Base-by-base conservation (phyloP, 2,888 invertebrate genomes). In the Tricholauxania praeusta region DNA sequence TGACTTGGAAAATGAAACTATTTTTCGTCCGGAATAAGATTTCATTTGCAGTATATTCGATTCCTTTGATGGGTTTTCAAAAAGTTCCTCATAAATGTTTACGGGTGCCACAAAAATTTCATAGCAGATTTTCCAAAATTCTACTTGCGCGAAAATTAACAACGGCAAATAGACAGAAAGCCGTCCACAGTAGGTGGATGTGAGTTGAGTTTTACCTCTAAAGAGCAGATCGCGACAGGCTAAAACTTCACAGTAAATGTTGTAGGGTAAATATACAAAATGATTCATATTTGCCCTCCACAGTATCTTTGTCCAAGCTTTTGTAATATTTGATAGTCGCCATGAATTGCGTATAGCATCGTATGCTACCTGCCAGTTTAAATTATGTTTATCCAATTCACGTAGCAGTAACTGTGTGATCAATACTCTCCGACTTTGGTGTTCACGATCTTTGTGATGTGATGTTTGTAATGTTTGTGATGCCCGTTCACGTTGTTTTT, bases 261-360 rank as follows among this genome's bases (percentile, higher is more conserved):
- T 79, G 57, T 84, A 86, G 0, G 87, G 87, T 39, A 85, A 17
- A 0, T 82, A 75, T 2, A 86, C 55, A 1, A 83, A 74, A 57
- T 82, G 79, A 49, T 83, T 81, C 3, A 86, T 74, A 73, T 82
- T 80, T 14, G 84, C 72, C 17, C 83, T 84, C 86, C 87, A 88
- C 2, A 86, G 47, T 49, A 84, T 81, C 39, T 81, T 82, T 0
- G 88, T 76, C 62, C 82, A 78, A 14, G 82, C 81, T 63, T 81
- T 84, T 2, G 84, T 59, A 17, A 89, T 75, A 76, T 88, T 89
- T 6, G 83, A 80, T 0, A 90, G 89, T 77, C 89, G 87, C 15
- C 89, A 76, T 2, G 89, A 88, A 12, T 82, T 80, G 0, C 84
- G 75, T 1, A 89, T 72, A 0, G 89, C 88, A 57, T 83, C 80